phyloP scores from a whole-genome alignment of 2,888 invertebrate species.

The Nebria brevicollis region DNA sequence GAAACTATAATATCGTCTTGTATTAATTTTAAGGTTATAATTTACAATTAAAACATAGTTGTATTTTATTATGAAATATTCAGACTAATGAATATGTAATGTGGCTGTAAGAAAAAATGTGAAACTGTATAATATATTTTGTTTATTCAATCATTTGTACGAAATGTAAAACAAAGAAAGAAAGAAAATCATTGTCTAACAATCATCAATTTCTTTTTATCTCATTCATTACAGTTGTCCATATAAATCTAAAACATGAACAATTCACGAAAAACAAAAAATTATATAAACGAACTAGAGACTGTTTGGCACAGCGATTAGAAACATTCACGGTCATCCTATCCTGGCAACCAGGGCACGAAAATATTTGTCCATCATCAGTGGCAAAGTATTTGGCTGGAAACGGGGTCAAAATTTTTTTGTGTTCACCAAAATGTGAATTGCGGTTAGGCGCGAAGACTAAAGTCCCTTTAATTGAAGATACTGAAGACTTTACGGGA shows the following conservation, averaged over 20 bases:
- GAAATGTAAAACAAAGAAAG: conserved; percentile 1
- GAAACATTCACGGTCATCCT: conserved; percentile 63
- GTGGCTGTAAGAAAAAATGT: conserved; percentile 9
- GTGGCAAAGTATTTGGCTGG: conserved; percentile 68
- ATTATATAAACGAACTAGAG: conserved; percentile 62
- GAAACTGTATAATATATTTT: conserved; percentile 23
- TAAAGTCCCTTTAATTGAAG: conserved; percentile 60
- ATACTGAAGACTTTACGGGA: conserved; percentile 52
- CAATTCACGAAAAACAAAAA: conserved; percentile 63
- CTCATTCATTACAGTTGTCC: conserved; percentile 62
- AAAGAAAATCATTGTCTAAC: conserved; percentile 7
- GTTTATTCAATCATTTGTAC: conserved; percentile 20
- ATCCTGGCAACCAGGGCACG: conserved; percentile 66
- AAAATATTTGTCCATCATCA: conserved; percentile 68
- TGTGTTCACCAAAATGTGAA: conserved; percentile 61
- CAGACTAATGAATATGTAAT: background rate
- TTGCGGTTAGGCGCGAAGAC: conserved; percentile 59
- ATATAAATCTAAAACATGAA: conserved; percentile 64
- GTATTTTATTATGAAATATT: conserved; percentile 4
- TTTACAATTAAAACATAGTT: conserved; percentile 1
- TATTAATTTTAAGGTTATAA: background rate
- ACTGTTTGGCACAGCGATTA: conserved; percentile 60
- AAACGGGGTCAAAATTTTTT: conserved; percentile 61
- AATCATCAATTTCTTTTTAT: conserved; percentile 20
- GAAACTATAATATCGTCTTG: conserved; percentile 1